A percentile compares a stretch with the other conserved stretches of the same genome.
These are phyloP conservation scores for Dicrurus megarhynchus DNA, from an alignment of 2,113 vertebrate genomes.

Conservation along the genomic window DNA sequence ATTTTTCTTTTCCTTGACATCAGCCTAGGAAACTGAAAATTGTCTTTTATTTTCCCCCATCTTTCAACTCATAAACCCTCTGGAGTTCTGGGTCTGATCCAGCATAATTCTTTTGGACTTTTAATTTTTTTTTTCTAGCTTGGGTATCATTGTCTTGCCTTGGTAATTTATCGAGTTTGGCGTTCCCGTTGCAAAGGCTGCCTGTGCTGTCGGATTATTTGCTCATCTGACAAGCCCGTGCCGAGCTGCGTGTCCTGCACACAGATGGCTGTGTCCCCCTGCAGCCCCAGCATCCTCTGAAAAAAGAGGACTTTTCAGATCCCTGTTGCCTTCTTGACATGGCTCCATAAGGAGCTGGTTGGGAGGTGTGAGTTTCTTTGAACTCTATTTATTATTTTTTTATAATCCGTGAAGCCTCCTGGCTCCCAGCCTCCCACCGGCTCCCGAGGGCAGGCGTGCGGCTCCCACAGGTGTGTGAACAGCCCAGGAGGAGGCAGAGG, in stretches of 20 bases:
- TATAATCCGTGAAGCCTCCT: not conserved
- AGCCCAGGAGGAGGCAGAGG: not conserved
- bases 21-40: not conserved
- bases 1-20: not conserved
- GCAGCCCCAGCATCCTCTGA: not conserved
- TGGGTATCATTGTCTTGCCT: not conserved
- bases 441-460: not conserved
- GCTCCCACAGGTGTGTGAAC: not conserved
- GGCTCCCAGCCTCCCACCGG: not conserved
- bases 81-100: not conserved
- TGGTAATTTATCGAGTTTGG: not conserved
- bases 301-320: not conserved
- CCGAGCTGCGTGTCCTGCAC: not conserved
- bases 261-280: accelerated
- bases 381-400: not conserved
- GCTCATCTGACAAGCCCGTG: not conserved
- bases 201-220: not conserved
- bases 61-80: not conserved
- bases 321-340: not conserved
- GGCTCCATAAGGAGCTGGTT: not conserved
- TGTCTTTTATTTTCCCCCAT: not conserved
- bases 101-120: not conserved
- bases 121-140: not conserved
- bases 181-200: not conserved
- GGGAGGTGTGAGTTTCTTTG: not conserved